phyloP scores from a whole-genome alignment of 37 sponge, comb jelly and placozoan species.

The Amphimedon queenslandica region DNA sequence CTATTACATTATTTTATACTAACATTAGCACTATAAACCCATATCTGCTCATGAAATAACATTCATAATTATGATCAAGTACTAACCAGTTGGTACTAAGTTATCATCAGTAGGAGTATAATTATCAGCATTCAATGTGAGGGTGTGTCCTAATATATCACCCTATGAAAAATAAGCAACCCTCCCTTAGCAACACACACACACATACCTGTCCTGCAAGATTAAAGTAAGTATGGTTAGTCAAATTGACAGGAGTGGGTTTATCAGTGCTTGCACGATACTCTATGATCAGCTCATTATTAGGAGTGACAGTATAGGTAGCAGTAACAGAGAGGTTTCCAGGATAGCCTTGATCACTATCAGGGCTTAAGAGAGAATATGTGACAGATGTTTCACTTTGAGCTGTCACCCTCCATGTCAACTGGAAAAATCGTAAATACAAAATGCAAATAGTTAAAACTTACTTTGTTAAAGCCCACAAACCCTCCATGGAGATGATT shows the following conservation, averaged over 20 bases:
- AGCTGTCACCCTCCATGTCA: constrained; percentile 28
- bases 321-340: constrained; percentile 59
- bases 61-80: no score
- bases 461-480: constrained; percentile 73
- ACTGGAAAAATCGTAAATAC: not conserved
- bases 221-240: constrained; percentile 95
- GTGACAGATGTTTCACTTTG: constrained; percentile 19
- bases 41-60: no score
- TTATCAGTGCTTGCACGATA: constrained; percentile 65
- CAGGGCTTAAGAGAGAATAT: constrained; percentile 55
- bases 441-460: constrained; percentile 1
- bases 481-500: constrained; percentile 88
- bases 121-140: constrained; percentile 22
- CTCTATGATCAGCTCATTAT: constrained; percentile 53
- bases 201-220: constrained; percentile 57
- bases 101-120: constrained; percentile 61
- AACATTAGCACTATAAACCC: no score
- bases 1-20: no score
- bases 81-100: not conserved
- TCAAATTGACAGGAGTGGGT: constrained; percentile 80
- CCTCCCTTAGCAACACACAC: constrained; percentile 7
- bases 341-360: constrained; percentile 92
- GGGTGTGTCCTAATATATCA: constrained; percentile 19
- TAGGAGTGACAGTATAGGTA: constrained; percentile 41
- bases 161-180: not conserved